phyloP scores from a whole-genome alignment of 2,888 invertebrate species.

The Leucophora obtusa region DNA sequence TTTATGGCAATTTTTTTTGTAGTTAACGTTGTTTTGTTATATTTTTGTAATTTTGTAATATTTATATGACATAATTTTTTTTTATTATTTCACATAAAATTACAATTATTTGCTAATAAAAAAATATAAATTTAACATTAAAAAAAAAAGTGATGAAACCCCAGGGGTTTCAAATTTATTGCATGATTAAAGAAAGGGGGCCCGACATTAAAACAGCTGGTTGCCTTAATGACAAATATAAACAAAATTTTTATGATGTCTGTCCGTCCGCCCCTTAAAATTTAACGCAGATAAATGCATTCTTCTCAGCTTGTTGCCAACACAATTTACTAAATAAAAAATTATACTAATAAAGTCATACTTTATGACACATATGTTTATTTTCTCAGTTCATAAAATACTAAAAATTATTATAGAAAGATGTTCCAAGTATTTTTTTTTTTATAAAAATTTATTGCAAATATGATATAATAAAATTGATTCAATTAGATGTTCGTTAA shows the following conservation, averaged over 20 bases:
- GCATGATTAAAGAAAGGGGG: slow-evolving; percentile 40
- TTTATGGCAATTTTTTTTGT: slow-evolving; percentile 50
- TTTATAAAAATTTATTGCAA: background rate
- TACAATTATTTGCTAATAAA: slow-evolving; percentile 46
- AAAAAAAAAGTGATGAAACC: slow-evolving; percentile 35
- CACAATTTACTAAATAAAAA: background rate
- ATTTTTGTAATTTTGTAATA: slow-evolving; percentile 58
- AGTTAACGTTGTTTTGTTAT: slow-evolving; percentile 26
- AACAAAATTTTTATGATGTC: background rate
- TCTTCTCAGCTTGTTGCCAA: background rate
- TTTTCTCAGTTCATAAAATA: slow-evolving; percentile 27
- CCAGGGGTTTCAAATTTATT: slow-evolving; percentile 38
- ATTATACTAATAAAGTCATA: background rate
- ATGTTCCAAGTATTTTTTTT: slow-evolving; percentile 24
- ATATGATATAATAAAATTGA: background rate
- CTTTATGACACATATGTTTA: background rate
- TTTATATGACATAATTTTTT: slow-evolving; percentile 54
- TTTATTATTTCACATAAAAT: slow-evolving; percentile 48
- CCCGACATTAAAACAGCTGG: slow-evolving; percentile 57
- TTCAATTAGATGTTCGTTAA: background rate
- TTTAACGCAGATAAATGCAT: background rate
- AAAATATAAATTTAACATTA: slow-evolving; percentile 26
- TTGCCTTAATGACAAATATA: slow-evolving; percentile 36
- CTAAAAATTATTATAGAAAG: slow-evolving; percentile 25
- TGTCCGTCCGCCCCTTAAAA: background rate